phyloP scores from a whole-genome alignment of 2,113 vertebrate species.

The Melanotaenia duboulayi region DNA sequence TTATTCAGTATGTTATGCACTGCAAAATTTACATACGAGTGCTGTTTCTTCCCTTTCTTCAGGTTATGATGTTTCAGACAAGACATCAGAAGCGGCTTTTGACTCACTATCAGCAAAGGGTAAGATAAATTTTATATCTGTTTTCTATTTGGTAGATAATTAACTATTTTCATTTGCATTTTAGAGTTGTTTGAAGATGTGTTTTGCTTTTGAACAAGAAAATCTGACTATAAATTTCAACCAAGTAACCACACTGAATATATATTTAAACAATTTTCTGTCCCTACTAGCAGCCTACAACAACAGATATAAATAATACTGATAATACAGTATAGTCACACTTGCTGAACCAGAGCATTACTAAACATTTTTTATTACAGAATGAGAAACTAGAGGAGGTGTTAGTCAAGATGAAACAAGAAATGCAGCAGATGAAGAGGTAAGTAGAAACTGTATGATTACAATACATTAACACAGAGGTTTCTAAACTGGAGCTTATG shows the following conservation, averaged over 20 bases:
- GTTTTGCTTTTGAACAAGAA: not conserved
- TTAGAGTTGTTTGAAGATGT: not conserved
- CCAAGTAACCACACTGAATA: too few relatives aligned
- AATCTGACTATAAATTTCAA: not conserved
- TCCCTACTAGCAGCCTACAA: not conserved
- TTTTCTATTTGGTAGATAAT: not conserved
- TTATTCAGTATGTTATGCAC: not conserved
- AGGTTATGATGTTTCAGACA: conserved; percentile 91
- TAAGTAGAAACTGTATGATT: conserved; percentile 65
- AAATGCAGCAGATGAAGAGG: conserved; percentile 85
- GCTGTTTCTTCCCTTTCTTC: conserved; percentile 40
- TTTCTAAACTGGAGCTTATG: not conserved
- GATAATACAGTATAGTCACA: not conserved
- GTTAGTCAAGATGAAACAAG: conserved; percentile 82
- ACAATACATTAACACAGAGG: not conserved
- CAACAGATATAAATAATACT: not conserved
- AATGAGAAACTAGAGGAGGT: conserved; percentile 85
- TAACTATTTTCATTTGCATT: too few relatives aligned
- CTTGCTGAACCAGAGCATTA: not conserved
- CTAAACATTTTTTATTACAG: conserved; percentile 70
- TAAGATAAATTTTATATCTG: conserved; percentile 50
- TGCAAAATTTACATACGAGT: too few relatives aligned
- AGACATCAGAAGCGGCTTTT: conserved; percentile 87
- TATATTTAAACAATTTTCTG: too few relatives aligned
- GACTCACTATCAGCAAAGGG: conserved; percentile 85